Evolutionary conservation across 2,797 vertebrate species (phyloP).

Genomic region (Erpetoichthys calabaricus): DNA sequence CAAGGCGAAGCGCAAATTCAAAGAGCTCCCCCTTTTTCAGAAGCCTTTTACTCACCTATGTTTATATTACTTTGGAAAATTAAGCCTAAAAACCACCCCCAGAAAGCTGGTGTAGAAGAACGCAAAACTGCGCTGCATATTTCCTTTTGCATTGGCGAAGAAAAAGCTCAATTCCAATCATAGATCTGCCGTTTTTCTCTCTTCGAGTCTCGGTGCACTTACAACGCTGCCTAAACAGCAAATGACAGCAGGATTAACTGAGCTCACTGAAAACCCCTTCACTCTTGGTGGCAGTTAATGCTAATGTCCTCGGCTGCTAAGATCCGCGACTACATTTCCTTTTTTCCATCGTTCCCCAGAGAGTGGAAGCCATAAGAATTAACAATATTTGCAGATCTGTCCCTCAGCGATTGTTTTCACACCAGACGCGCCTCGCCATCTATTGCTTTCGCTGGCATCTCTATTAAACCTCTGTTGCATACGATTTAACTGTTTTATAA

Average conservation of each 20-base stretch:
- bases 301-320: conserved; percentile 18
- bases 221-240: conserved; percentile 54
- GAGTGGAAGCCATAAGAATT: conserved; percentile 10
- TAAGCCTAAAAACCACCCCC: conserved; percentile 91
- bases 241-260: conserved; percentile 59
- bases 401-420: conserved; percentile 16
- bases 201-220: conserved; percentile 38
- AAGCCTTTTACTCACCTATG: conserved; percentile 71
- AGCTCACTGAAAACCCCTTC: conserved; percentile 36
- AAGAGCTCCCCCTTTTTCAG: too few relatives aligned
- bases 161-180: conserved; percentile 78
- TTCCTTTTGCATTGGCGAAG: conserved; percentile 97
- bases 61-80: conserved; percentile 99
- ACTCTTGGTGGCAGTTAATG: conserved; percentile 11
- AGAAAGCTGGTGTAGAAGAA: conserved; percentile 96
- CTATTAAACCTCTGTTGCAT: conserved; percentile 5
- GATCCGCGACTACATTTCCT: conserved; percentile 16
- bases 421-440: conserved; percentile 4
- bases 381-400: conserved; percentile 9
- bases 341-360: conserved; percentile 14
- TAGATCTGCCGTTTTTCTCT: conserved; percentile 56
- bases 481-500: too few relatives aligned
- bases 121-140: conserved; percentile 97
- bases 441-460: conserved; percentile 1
- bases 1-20: too few relatives aligned